Base-by-base conservation (phyloP, 2,797 vertebrate genomes). In the Adrianichthys oophorus region DNA sequence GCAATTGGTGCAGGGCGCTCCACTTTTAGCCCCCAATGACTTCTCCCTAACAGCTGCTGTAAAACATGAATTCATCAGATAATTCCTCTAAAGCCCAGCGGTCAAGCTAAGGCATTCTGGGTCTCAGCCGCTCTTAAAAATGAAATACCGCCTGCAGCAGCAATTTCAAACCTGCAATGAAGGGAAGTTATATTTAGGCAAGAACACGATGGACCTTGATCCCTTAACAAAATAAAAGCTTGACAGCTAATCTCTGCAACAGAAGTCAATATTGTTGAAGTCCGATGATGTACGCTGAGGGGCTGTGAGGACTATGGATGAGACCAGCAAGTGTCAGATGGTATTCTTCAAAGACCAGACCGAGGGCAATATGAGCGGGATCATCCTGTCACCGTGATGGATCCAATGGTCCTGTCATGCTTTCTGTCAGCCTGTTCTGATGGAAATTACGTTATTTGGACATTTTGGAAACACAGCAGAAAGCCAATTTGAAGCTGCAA, bases 1-100 rank as follows among this genome's bases (percentile, higher is more conserved):
- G 72, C 76, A 72, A 79, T 83, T 59, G 77, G 32, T 48, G 58
- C 65, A 66, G 65, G 76, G 81, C 74, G 82, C 74, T 84, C 91
- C 83, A 91, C 88, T 93, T 94, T 95, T 94, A 95, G 93, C 79
- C 89, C 70, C 86, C 52, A 85, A 92, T 92, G 92, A 91, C 91
- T 92, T 86, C 90, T 85, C 83, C 86, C 90, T 89, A 93, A 91
- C 92, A 92, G 89, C 91, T 92, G 92, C 86, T 91, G 91, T 92
- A 94, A 94, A 94, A 93, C 89, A 94, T 82, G 89, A 93, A 95
- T 88, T 93, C 92, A 90, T 84, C 76, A 84, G 82, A 87, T 91
- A 93, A 93, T 90, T 86, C 86, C 87, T 81, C 83, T 90, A 93
- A 93, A 94, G 92, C 93, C 88, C 56, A 55, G 82, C 43, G 89